Evolutionary conservation across 2,888 invertebrate species (phyloP).

Genomic region (Falcaria lacertinaria): DNA sequence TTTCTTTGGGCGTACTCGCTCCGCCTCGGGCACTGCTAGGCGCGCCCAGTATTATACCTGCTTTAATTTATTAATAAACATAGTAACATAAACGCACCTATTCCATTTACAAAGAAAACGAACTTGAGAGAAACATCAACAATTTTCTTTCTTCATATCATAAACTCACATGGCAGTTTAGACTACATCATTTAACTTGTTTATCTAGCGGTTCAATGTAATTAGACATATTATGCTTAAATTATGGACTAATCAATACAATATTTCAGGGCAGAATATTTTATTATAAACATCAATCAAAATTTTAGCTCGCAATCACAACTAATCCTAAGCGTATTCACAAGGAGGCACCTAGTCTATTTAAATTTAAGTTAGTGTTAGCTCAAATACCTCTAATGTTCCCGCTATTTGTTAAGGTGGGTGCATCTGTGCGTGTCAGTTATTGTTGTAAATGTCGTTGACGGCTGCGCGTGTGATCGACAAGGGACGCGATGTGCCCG

Average conservation of each 20-base stretch:
- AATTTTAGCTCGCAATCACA: too few relatives aligned
- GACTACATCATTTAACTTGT: too few relatives aligned
- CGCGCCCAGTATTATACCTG: slow-evolving; percentile 34
- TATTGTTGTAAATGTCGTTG: slow-evolving; percentile 26
- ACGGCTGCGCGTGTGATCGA: slow-evolving; percentile 19
- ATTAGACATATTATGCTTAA: too few relatives aligned
- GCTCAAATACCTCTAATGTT: slow-evolving; percentile 20
- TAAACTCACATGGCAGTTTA: background rate
- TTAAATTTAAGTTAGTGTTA: background rate
- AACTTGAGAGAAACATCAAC: background rate
- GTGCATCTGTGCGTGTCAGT: slow-evolving; percentile 19
- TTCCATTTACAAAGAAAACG: background rate
- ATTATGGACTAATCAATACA: too few relatives aligned
- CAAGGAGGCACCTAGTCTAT: too few relatives aligned
- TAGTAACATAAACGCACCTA: background rate
- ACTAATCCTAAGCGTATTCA: too few relatives aligned
- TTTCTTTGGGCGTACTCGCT: slow-evolving; percentile 38
- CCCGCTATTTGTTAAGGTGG: slow-evolving; percentile 35
- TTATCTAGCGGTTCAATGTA: too few relatives aligned
- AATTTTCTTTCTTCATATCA: background rate
- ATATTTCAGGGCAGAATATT: too few relatives aligned
- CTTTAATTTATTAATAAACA: slow-evolving; percentile 14
- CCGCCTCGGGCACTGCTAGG: slow-evolving; percentile 43
- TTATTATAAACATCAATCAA: too few relatives aligned
- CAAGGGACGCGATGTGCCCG: slow-evolving; percentile 27